Base-by-base conservation (phyloP, 1,140 invertebrate genomes). In the Ceratosolen solmsi region DNA sequence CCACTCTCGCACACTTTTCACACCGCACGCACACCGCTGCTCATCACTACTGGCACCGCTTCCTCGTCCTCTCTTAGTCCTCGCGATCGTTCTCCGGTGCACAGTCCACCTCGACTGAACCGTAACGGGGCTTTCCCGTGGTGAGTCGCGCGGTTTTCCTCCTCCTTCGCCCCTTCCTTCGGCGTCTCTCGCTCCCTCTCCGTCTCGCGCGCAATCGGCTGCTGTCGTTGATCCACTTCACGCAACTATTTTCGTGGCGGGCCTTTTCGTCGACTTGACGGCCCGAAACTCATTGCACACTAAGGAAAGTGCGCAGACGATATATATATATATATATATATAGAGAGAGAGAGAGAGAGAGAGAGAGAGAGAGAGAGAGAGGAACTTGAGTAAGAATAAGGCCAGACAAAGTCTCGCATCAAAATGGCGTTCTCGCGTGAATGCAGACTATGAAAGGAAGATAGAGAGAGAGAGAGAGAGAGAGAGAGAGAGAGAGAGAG, bases 41-140 rank as follows among this genome's bases (percentile, higher is more conserved):
- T 68, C 63, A 68, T 68, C 63, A n/a, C 33, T 15, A 13, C 25
- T 17, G 13, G 8, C 63, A 38, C 20, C 36, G 63, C 17, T 2
- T 65, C 41, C 3, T 72, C 70, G 0, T 51, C 70, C 4, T 49
- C n/a, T 2, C n/a, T 20, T 46, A 0, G n/a, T 49, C 63, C n/a
- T 33, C 46, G 41, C 9, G 27, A 20, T 30, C 41, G 41, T 30
- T 78, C 49, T 70, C 63, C 41, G 25, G 60, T 56, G 51, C 33
- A 9, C 30, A 38, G 25, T 72, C n/a, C 70, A n/a, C 41, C 41
- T 72, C 71, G 79, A 80, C 79, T 80, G 79, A 80, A 74, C 56
- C 72, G 60, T 82, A 82, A 82, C 80, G 80, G 80, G 63, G 73
- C 80, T 82, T 82, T 74, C 73, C 49, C 79, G 68, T 49, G 41